These are phyloP conservation scores for Dromaius novaehollandiae DNA, from an alignment of 2,113 vertebrate genomes.

Conservation along the genomic window DNA sequence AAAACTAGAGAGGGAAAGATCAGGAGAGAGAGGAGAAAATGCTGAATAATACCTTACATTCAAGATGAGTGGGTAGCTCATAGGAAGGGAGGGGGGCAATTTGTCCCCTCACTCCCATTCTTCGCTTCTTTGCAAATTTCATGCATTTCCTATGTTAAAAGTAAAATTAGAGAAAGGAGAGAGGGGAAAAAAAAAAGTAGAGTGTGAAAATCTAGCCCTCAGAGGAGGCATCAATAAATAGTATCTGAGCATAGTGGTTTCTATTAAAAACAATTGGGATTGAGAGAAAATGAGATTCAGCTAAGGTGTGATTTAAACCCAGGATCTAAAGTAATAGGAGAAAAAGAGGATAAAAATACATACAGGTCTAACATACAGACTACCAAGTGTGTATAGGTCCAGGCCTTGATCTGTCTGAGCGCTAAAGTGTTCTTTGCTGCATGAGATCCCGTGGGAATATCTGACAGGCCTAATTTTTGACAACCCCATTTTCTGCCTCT, in stretches of 20 bases:
- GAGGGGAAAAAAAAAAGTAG: rapidly evolving
- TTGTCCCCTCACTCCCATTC: background rate
- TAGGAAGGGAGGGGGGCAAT: background rate
- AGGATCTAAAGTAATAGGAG: background rate
- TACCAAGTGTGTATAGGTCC: background rate
- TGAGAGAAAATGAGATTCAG: background rate
- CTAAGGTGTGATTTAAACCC: background rate
- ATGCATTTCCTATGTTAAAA: background rate
- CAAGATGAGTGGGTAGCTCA: background rate
- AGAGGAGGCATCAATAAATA: background rate
- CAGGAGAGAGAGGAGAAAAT: background rate
- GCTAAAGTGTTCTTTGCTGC: background rate
- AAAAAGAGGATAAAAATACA: background rate
- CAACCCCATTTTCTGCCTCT: rapidly evolving
- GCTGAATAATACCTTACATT: background rate
- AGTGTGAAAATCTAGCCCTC: background rate
- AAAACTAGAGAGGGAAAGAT: background rate
- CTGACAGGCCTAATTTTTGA: background rate
- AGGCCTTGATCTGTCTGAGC: background rate
- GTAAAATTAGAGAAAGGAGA: background rate
- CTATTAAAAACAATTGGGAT: background rate
- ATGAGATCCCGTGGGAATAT: background rate
- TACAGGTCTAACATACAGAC: background rate
- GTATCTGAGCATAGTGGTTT: background rate
- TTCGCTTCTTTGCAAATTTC: background rate